Percentiles rank a stretch among this genome's conserved stretches.
Conservation (phyloP, 2,113 vertebrate species). For the Nannobrachium achirus region DNA sequence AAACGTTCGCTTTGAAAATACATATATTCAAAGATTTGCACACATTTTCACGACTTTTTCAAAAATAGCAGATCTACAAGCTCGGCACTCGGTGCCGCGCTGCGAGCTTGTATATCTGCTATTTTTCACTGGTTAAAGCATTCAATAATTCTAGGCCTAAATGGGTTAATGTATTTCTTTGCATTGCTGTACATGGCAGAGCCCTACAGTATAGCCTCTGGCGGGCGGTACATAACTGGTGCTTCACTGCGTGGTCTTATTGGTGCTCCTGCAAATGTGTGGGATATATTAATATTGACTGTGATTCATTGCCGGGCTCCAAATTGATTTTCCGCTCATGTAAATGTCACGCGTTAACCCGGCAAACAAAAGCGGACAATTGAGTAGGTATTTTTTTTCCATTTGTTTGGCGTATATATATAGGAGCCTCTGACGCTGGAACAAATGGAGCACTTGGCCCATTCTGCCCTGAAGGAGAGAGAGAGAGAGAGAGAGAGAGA, state of each 20-base stretch:
- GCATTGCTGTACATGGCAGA: too few relatives aligned
- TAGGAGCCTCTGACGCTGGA: slow-evolving; percentile 11
- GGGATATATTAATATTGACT: slow-evolving; percentile 32
- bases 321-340: slow-evolving; percentile 23
- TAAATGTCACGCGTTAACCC: slow-evolving; percentile 49
- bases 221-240: neutral
- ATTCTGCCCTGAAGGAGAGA: neutral
- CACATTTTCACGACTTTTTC: too few relatives aligned
- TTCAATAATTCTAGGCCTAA: too few relatives aligned
- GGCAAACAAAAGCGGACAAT: slow-evolving; percentile 20
- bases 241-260: slow-evolving; percentile 7
- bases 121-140: too few relatives aligned
- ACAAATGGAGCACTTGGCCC: slow-evolving; percentile 19
- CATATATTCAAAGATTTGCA: too few relatives aligned
- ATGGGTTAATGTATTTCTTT: too few relatives aligned
- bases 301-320: slow-evolving; percentile 13
- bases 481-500: slow-evolving; percentile 4
- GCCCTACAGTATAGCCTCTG: too few relatives aligned
- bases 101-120: too few relatives aligned
- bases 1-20: too few relatives aligned
- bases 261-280: slow-evolving; percentile 11
- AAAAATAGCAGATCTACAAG: too few relatives aligned
- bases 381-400: slow-evolving; percentile 23
- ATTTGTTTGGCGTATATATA: too few relatives aligned
- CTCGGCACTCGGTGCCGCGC: too few relatives aligned